phyloP scores from a whole-genome alignment of 2,888 invertebrate genomes.

The Molorchus minor region DNA sequence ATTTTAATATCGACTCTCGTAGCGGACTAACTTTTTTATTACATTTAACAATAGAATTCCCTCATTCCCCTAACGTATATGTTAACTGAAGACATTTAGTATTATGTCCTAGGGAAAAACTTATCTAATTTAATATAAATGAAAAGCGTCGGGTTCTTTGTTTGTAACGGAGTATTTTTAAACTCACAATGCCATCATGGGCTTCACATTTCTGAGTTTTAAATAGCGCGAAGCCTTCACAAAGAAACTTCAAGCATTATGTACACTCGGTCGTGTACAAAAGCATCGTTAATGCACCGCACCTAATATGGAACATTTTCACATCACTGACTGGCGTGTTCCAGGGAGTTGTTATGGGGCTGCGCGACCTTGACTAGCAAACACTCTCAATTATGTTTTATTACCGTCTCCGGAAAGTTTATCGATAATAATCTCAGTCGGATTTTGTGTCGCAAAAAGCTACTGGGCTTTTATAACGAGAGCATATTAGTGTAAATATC shows the following conservation, averaged over 20 bases:
- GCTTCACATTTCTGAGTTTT: constrained; percentile 31
- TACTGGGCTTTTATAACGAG: too few species aligned
- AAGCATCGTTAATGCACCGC: constrained; percentile 48
- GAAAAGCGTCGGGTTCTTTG: constrained; percentile 12
- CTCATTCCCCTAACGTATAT: too few species aligned
- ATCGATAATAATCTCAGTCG: background rate
- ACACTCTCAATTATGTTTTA: constrained; percentile 9
- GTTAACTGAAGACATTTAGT: too few species aligned
- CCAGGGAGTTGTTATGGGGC: background rate
- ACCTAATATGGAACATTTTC: constrained; percentile 42
- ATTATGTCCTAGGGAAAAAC: constrained; percentile 4
- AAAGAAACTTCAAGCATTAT: constrained; percentile 43
- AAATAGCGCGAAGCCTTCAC: constrained; percentile 29
- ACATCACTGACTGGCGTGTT: constrained; percentile 24
- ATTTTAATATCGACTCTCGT: too few species aligned
- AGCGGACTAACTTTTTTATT: too few species aligned
- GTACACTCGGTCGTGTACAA: constrained; percentile 48
- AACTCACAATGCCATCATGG: constrained; percentile 28
- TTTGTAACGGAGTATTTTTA: constrained; percentile 23
- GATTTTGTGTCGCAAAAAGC: too few species aligned
- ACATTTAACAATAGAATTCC: too few species aligned
- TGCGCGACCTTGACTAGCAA: constrained; percentile 5
- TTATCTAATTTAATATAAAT: constrained; percentile 29
- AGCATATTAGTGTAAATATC: too few species aligned
- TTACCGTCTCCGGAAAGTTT: background rate